A percentile compares a stretch with the other conserved stretches of the same genome.
Conservation (phyloP, 2,888 invertebrate species). For the Venustoraphidia nigricollis region DNA sequence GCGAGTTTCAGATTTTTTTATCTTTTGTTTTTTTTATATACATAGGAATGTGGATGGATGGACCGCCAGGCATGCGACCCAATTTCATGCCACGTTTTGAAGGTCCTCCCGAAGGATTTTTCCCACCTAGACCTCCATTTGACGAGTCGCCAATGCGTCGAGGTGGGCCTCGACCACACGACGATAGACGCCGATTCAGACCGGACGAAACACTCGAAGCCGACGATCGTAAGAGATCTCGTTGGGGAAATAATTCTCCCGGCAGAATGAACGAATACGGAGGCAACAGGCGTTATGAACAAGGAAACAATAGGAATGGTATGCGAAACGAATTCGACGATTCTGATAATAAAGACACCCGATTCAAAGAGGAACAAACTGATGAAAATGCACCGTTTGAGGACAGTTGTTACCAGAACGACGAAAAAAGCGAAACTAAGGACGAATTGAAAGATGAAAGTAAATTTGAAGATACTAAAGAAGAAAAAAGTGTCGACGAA, state of each 20-base stretch:
- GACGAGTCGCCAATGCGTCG: constrained; percentile 12
- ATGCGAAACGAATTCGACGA: neutral
- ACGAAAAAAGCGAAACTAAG: constrained; percentile 1
- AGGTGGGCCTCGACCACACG: constrained; percentile 11
- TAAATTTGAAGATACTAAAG: constrained; percentile 1
- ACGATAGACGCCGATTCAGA: constrained; percentile 14
- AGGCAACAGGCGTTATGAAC: constrained; percentile 21
- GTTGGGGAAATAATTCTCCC: constrained; percentile 19
- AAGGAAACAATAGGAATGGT: neutral
- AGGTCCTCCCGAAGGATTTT: constrained; percentile 9
- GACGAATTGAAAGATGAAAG: constrained; percentile 1
- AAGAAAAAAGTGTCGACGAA: neutral
- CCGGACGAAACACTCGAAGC: constrained; percentile 4
- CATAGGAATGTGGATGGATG: constrained; percentile 27
- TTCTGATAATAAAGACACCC: neutral
- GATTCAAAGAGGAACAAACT: neutral
- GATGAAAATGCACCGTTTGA: constrained; percentile 4
- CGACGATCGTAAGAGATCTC: constrained; percentile 11
- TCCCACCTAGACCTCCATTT: constrained; percentile 13
- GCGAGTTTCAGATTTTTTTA: too few relatives aligned
- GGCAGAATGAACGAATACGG: constrained; percentile 22
- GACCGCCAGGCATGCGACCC: constrained; percentile 28
- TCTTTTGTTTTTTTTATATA: too few relatives aligned
- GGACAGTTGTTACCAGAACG: constrained; percentile 5
- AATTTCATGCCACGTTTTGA: constrained; percentile 26